These are phyloP conservation scores for Papilio aristodemus DNA, from an alignment of 1,140 invertebrate genomes.

Conservation along the genomic window DNA sequence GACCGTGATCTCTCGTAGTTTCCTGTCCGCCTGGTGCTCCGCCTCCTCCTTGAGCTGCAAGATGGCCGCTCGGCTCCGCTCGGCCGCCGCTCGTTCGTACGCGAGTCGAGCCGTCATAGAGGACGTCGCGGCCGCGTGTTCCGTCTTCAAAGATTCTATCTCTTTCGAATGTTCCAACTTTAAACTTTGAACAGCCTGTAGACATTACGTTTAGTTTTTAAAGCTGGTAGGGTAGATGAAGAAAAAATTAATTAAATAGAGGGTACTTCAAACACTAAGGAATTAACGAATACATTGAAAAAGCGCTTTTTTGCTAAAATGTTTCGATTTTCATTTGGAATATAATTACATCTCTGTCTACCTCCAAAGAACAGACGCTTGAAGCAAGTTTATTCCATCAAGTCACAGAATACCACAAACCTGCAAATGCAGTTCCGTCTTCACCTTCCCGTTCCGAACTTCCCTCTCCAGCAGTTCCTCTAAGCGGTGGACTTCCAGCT, in stretches of 20 bases:
- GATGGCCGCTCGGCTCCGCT: slow-evolving; percentile 56
- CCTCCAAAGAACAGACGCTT: too few species aligned
- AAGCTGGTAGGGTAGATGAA: too few species aligned
- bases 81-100: slow-evolving; percentile 58
- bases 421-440: slow-evolving; percentile 60
- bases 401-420: too few species aligned
- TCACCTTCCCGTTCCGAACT: slow-evolving; percentile 51
- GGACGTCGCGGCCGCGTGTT: slow-evolving; percentile 46
- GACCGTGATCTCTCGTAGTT: slow-evolving; percentile 59
- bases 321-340: too few species aligned
- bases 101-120: slow-evolving; percentile 49
- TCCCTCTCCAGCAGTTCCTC: slow-evolving; percentile 69
- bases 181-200: slow-evolving; percentile 56
- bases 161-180: slow-evolving; percentile 52
- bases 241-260: too few species aligned
- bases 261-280: too few species aligned
- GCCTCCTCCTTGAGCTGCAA: slow-evolving; percentile 55
- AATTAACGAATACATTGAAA: too few species aligned
- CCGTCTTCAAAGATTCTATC: slow-evolving; percentile 48
- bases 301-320: too few species aligned
- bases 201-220: not conserved
- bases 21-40: slow-evolving; percentile 61
- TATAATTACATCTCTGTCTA: too few species aligned
- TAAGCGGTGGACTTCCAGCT: slow-evolving; percentile 63
- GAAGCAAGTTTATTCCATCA: too few species aligned